Evolutionary conservation across 2,888 invertebrate species (phyloP).

Genomic region (Pterostichus madidus): DNA sequence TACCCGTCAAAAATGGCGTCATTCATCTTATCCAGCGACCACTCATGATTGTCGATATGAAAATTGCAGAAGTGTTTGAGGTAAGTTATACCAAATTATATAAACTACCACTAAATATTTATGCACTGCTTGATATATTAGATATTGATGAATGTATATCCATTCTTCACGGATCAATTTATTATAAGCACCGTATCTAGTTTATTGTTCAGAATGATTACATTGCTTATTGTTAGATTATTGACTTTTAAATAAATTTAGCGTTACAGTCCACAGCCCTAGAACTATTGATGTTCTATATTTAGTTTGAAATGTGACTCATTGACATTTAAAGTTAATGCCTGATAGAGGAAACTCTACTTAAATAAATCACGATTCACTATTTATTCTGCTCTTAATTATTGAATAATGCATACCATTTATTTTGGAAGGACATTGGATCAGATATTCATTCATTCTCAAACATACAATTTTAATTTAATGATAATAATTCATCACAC

Average conservation of each 20-base stretch:
- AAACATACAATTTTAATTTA: too few relatives aligned
- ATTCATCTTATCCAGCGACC: conserved; percentile 95
- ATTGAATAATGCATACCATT: background rate
- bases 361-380: conserved; percentile 10
- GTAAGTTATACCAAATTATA: conserved; percentile 78
- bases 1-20: conserved; percentile 95
- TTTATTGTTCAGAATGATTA: background rate
- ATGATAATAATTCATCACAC: conserved; percentile 6
- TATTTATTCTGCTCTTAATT: background rate
- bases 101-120: background rate
- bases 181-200: background rate
- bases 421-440: too few relatives aligned
- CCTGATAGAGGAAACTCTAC: conserved; percentile 4
- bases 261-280: conserved; percentile 5
- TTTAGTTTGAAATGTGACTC: conserved; percentile 26
- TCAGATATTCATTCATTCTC: too few relatives aligned
- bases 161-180: conserved; percentile 1
- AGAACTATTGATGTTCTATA: conserved; percentile 44
- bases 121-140: conserved; percentile 4
- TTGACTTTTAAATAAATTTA: conserved; percentile 19
- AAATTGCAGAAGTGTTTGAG: conserved; percentile 91
- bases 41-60: conserved; percentile 94
- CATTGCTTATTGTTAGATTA: conserved; percentile 6
- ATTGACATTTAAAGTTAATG: conserved; percentile 33
- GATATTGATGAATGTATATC: conserved; percentile 2